Evolutionary conservation across 2,888 invertebrate species (phyloP).

Genomic region (Sarcophaga variegata): DNA sequence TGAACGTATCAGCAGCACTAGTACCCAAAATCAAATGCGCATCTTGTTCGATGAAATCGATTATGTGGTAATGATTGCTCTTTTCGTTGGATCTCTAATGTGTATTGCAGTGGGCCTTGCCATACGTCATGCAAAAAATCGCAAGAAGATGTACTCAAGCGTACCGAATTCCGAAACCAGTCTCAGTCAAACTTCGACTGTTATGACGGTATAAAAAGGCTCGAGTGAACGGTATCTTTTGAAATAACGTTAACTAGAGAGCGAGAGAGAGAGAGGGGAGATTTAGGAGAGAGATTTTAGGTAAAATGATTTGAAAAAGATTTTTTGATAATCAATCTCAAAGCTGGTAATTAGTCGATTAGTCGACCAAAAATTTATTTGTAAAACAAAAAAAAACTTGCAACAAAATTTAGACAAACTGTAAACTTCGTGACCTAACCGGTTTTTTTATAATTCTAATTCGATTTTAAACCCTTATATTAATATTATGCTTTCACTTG

Average conservation of each 20-base stretch:
- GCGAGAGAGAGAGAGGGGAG: neutral
- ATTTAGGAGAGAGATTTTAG: slow-evolving; percentile 53
- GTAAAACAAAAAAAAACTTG: too few species aligned
- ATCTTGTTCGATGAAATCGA: slow-evolving; percentile 66
- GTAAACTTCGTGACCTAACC: too few species aligned
- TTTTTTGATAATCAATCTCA: neutral
- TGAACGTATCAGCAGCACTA: slow-evolving; percentile 1
- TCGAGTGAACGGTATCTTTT: too few species aligned
- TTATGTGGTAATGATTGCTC: slow-evolving; percentile 64
- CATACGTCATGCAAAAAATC: slow-evolving; percentile 68
- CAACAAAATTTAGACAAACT: too few species aligned
- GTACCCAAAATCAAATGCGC: slow-evolving; percentile 58
- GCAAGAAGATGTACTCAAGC: slow-evolving; percentile 74
- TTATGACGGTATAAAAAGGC: slow-evolving; percentile 63
- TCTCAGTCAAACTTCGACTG: slow-evolving; percentile 73
- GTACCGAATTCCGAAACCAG: slow-evolving; percentile 78
- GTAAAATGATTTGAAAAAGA: slow-evolving; percentile 32
- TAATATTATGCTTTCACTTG: too few species aligned
- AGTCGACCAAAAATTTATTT: too few species aligned
- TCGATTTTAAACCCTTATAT: too few species aligned
- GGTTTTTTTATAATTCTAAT: too few species aligned
- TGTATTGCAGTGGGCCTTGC: slow-evolving; percentile 67
- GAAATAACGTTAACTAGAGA: too few species aligned
- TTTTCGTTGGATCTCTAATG: slow-evolving; percentile 64
- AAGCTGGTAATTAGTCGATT: too few species aligned